Evolutionary conservation across 2,888 invertebrate species (phyloP), one percentile per base, ranked within the genome.

Genomic region (Hirtodrosophila histrioides): DNA sequence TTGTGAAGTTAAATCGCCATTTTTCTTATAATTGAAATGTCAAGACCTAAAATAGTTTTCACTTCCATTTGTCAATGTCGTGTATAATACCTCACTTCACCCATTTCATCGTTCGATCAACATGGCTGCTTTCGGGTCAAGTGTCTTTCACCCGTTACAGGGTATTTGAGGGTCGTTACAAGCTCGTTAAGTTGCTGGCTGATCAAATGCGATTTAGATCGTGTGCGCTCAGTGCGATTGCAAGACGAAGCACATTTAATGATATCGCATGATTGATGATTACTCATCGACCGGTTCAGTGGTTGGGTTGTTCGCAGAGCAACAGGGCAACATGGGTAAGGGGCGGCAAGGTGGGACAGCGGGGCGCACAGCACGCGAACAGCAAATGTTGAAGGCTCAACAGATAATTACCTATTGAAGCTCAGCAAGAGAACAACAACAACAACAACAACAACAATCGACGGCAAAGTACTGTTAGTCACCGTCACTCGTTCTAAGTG

Each of bases 261-360:
- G 76, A 84, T 81, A 86, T 85, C 79, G 79, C 73, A 81, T 86
- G 87, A 88, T 88, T 86, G 83, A 85, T 83, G 87, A 87, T 87
- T 88, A 87, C 78, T 88, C 86, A 87, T 88, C 87, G 86, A 86
- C 86, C 83, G 83, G 80, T 82, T 72, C 48, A 66, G 51, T 55
- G 11, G 50, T 39, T 43, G 49, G 11, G 50, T 39, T 43, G 49
- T 23, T 56, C 68, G 65, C 48, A 58, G 54, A 33, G 46, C 51
- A 31, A 10, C 41, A 6, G 17, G 11, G n/a, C 7, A 9, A 6
- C 8, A 33, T 17, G 11, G 24, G 17, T 3, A 8, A 2, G 23
- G 8, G n/a, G 6, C 6, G 29, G 33, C 23, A 10, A 17, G 9
- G 1, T n/a, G n/a, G 36, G 5, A 31, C 17, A n/a, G 44, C 33